Base-by-base conservation (phyloP, 2,113 vertebrate genomes). In the Protobothrops mucrosquamatus region DNA sequence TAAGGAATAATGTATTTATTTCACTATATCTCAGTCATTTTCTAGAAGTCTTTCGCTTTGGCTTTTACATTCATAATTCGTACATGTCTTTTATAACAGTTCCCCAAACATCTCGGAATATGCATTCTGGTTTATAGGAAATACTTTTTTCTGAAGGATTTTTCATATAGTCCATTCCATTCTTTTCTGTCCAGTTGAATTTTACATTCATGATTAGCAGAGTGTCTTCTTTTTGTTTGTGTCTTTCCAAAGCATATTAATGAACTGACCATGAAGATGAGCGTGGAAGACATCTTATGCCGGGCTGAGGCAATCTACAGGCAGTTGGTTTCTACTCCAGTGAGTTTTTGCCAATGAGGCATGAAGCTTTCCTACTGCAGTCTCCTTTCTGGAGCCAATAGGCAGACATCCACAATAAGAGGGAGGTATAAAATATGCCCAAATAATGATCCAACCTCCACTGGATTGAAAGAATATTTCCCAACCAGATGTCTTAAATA, bases 201-300 rank as follows among this genome's bases (percentile, higher is more conserved):
- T 89, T 43, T 57, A 43, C 3, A 24, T 23, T 88, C 39, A 39
- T 24, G 61, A 18, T 54, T 26, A n/a, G 4, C 39, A 26, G 43
- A 26, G 20, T 48, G 48, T 89, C n/a, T 90, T 54, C 34, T 22
- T 90, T 52, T 26, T 55, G 56, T 81, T 39, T 92, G 29, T 88
- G 89, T 52, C n/a, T 85, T 52, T 94, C 93, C 85, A 6, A 97
- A 99, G 99, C 98, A 99, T 97, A 99, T 99, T 85, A 99, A 99
- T 0, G 99, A 99, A 91, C 94, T 99, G 97, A 98, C 98, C 18
- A 99, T 99, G 99, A 98, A 97, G 98, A 95, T 99, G 97, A 98
- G 98, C 29, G 97, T 99, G 95, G 98, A 98, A 94, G 96, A 93
- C 1, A 93, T 98, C 52, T 96, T 99, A 59, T 95, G 95, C 0